Evolutionary conservation across 2,113 vertebrate genomes (phyloP), one percentile per base, ranked within the genome.

Genomic region (Labeo catla): DNA sequence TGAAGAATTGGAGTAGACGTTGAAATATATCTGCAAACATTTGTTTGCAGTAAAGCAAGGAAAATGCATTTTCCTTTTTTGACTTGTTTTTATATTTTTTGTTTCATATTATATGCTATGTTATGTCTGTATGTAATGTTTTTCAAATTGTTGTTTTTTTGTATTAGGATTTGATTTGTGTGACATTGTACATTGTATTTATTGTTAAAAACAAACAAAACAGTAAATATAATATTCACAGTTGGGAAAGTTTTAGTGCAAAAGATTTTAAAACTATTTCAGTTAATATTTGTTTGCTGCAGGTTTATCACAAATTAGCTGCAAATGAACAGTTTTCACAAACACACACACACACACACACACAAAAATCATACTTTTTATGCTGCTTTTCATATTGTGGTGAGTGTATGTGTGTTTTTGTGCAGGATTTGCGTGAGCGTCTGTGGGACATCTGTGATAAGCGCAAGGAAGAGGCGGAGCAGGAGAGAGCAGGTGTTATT

Each of bases 361-460:
- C n/a, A n/a, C n/a, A n/a, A n/a, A n/a, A n/a, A n/a, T n/a, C 72
- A 83, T 9, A 4, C 43, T n/a, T 54, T 54, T 23, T 5, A 43
- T 68, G 39, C 76, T 50, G n/a, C 57, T 76, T 23, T 34, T 43
- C 52, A 59, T 49, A 50, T 11, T 57, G 4, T 23, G 13, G 59
- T 74, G 3, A 36, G n/a, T 11, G 5, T 21, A 19, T 78, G 28
- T 80, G 2, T 50, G 4, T 45, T 12, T 87, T 12, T 87, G 2
- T 47, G 8, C 90, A 99, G 97, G 96, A 97, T 63, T 91, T 99
- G 81, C 90, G 94, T 70, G 95, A 98, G 84, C 92, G 92, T 61
- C 93, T 99, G 43, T 97, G 96, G 96, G 96, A 97, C 88, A 97
- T 98, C 47, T 95, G 95, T 89, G 95, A 98, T 23, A 94, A 92